Evolutionary conservation across 1,140 invertebrate species (phyloP).

Genomic region (Lanistes nyassanus): DNA sequence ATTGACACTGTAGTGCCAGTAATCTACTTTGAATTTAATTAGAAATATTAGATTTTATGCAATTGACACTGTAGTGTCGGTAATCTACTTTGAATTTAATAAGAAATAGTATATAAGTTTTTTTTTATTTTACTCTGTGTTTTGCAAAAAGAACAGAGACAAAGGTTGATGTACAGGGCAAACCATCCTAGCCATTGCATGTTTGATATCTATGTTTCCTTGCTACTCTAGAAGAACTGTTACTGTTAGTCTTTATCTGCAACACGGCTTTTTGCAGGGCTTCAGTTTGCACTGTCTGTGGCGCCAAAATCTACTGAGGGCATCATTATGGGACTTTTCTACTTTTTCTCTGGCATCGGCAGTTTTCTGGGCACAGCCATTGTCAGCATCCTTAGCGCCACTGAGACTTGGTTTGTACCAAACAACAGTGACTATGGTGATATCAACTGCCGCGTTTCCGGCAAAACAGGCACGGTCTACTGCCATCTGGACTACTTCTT

Average conservation of each 20-base stretch:
- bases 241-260: too few relatives aligned
- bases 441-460: slow-evolving; percentile 65
- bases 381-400: slow-evolving; percentile 54
- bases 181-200: too few relatives aligned
- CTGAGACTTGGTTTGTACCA: slow-evolving; percentile 52
- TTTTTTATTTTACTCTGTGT: too few relatives aligned
- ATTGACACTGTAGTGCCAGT: too few relatives aligned
- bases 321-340: slow-evolving; percentile 70
- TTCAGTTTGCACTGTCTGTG: slow-evolving; percentile 71
- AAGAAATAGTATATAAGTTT: too few relatives aligned
- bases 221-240: background rate
- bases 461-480: too few relatives aligned
- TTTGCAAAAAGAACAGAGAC: too few relatives aligned
- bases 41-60: too few relatives aligned
- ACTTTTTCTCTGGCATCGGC: slow-evolving; percentile 69
- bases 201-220: background rate
- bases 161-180: too few relatives aligned
- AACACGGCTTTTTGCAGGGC: slow-evolving; percentile 52
- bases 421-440: slow-evolving; percentile 59
- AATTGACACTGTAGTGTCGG: too few relatives aligned
- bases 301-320: slow-evolving; percentile 70
- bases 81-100: too few relatives aligned
- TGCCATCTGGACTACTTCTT: slow-evolving; percentile 71
- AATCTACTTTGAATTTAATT: too few relatives aligned
- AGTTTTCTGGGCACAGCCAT: slow-evolving; percentile 68